Conservation (phyloP, 2,113 vertebrate species). For the Octodon degus region DNA sequence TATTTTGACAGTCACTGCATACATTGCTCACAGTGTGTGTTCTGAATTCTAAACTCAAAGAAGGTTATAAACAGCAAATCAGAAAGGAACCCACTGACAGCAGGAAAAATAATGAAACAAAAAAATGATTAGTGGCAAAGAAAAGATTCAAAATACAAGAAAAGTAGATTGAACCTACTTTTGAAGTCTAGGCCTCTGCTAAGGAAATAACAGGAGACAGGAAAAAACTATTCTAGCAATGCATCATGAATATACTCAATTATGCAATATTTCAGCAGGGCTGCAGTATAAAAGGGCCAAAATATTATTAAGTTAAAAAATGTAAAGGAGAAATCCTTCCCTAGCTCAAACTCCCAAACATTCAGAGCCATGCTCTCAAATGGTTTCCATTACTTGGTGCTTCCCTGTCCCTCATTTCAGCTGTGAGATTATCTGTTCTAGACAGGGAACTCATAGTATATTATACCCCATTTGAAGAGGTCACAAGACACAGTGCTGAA, state of each 20-base stretch:
- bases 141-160: conserved; percentile 4
- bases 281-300: conserved; percentile 13
- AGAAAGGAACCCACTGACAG: conserved; percentile 7
- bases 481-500: conserved; percentile 4
- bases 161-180: neutral
- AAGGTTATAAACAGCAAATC: neutral
- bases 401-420: neutral
- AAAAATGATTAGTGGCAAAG: neutral
- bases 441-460: neutral
- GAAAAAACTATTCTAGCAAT: neutral
- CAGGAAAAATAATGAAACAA: neutral
- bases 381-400: neutral
- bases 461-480: neutral
- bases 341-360: neutral
- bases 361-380: neutral
- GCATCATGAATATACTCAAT: conserved; percentile 20
- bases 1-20: neutral
- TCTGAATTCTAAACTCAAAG: conserved; percentile 22
- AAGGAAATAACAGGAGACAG: neutral
- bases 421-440: neutral
- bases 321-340: neutral
- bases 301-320: neutral
- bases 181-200: neutral
- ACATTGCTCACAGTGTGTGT: neutral
- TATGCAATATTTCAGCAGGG: neutral